Evolutionary conservation across 2,797 vertebrate species (phyloP).

Genomic region (Apogon hyalosoma): DNA sequence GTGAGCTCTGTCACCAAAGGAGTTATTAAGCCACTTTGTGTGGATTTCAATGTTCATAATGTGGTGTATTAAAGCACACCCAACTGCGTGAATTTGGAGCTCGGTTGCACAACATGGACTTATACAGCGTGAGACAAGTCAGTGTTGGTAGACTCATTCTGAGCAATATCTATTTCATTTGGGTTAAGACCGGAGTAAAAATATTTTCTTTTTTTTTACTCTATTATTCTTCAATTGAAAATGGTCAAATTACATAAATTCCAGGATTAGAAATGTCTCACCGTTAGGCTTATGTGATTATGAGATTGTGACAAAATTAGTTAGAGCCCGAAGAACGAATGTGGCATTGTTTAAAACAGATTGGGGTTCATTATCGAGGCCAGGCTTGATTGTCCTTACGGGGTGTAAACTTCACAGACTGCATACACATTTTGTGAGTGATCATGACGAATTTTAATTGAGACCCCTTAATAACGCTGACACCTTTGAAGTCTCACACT

Average conservation of each 20-base stretch:
- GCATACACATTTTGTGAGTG: slow-evolving; percentile 4
- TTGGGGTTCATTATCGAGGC: slow-evolving; percentile 5
- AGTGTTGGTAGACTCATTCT: slow-evolving; percentile 36
- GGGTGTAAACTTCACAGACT: slow-evolving; percentile 3
- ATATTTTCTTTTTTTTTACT: slow-evolving; percentile 1
- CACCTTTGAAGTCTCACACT: slow-evolving; percentile 74
- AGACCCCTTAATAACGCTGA: slow-evolving; percentile 35
- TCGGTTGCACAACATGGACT: slow-evolving; percentile 54
- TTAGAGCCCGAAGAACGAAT: background rate
- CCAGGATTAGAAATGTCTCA: background rate
- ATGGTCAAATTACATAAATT: slow-evolving; percentile 4
- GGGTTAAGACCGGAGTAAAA: slow-evolving; percentile 24
- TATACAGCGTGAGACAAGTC: slow-evolving; percentile 41
- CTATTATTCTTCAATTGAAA: background rate
- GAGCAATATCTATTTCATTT: slow-evolving; percentile 29
- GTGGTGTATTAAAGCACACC: slow-evolving; percentile 62
- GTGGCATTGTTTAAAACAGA: slow-evolving; percentile 9
- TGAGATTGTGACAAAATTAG: slow-evolving; percentile 2
- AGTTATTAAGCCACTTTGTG: slow-evolving; percentile 82
- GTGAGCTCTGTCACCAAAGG: slow-evolving; percentile 73
- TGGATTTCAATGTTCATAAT: slow-evolving; percentile 80
- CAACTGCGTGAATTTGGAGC: slow-evolving; percentile 59
- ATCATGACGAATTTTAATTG: slow-evolving; percentile 43
- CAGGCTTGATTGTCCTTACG: background rate
- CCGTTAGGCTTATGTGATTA: background rate